Base-by-base conservation (phyloP, 2,888 invertebrate genomes). In the Plagodis dolabraria region DNA sequence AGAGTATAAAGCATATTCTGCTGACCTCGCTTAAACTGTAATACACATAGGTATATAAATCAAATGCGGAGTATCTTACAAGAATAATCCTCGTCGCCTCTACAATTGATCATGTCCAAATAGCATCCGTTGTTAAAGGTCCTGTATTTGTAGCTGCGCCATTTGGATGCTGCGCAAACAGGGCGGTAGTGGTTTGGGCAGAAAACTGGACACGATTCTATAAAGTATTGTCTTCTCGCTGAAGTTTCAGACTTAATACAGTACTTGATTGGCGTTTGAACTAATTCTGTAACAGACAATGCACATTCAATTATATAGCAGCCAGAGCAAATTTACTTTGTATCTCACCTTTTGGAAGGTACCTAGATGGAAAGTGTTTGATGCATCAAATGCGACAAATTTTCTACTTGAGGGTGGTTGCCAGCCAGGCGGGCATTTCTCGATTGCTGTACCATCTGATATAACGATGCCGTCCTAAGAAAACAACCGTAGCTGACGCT, bases 41-140 rank as follows among this genome's bases (percentile, higher is more conserved):
- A n/a, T n/a, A n/a, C n/a, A n/a, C n/a, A n/a, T n/a, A n/a, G n/a
- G n/a, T n/a, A n/a, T 4, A 22, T 22, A 22, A 22, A 22, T 22
- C 22, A 22, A 22, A 22, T 22, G 22, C 22, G 22, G n/a, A n/a
- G n/a, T 38, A 54, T 59, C 57, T 55, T 60, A 75, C 74, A 66
- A 53, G 64, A 50, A 55, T 58, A 69, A 12, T 86, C 81, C 5
- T 88, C 88, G n/a, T 80, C 80, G 0, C 89, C 88, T 12, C 91
- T 77, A 51, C 92, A 92, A 60, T 86, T 88, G 6, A 89, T n/a
- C 88, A 91, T 85, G 47, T 92, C 91, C 1, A 91, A 66, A 52
- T 80, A 82, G 56, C 92, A 92, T 1, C 82, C 83, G 53, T 92
- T 92, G 22, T 60, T 86, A 54, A 92, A 92, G 0, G 85, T 74